Evolutionary conservation across 37 sponge, comb jelly and placozoan genomes (phyloP), one percentile per base, ranked within the genome.

Genomic region (Tethya wilhelma): DNA sequence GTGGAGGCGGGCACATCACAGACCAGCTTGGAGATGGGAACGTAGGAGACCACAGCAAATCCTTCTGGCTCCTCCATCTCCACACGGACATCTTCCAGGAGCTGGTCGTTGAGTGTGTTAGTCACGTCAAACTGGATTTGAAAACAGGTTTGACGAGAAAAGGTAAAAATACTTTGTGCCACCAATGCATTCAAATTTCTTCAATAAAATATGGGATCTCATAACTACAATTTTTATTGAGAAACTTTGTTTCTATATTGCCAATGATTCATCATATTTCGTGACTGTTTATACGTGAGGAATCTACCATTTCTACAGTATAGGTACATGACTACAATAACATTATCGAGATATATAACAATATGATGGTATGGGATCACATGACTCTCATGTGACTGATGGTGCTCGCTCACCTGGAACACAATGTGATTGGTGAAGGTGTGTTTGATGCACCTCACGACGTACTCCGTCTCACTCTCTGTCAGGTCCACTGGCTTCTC

Each of bases 391-490:
- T 19, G 14, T 49, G 9, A 19, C 53, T 49, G 53, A 49, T 19
- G 53, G 14, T 2, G 3, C 11, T 0, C 1, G 9, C 88, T 44
- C 40, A 97, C 96, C 92, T 97, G 97, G 57, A 97, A 88, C 40
- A 97, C 92, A 7, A 97, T 46, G 82, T 97, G 97, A 2, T 89
- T 64, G 44, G 43, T 56, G 79, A 90, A 98, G 58, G 87, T 91
- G 77, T 98, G 98, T 59, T 93, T 93, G 68, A 90, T 72, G 84
- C 98, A 98, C 44, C 78, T 66, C 59, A 98, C 98, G 22, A 96
- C 97, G 55, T 98, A 98, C 80, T 98, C 98, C 11, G 98, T 98
- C 82, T 98, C 98, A 38, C 81, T 75, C 75, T 98, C 98, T 4
- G 98, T 96, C 80, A 98, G 80, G 36, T 98, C 98, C 17, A 79